Evolutionary conservation across 2,113 vertebrate species (phyloP).

Genomic region (Cheilinus undulatus): DNA sequence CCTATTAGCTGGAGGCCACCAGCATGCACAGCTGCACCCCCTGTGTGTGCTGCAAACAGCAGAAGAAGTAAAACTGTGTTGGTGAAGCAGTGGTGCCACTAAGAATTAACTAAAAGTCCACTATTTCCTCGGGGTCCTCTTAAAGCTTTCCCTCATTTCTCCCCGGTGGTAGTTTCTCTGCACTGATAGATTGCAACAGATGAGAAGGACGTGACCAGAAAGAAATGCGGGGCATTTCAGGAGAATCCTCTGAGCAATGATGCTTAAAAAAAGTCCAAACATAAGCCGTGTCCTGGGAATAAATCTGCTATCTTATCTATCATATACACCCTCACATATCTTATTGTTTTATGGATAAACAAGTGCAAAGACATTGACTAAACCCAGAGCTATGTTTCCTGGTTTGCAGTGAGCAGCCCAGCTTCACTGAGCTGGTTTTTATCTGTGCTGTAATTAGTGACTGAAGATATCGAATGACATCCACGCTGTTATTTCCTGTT

Average conservation of each 20-base stretch:
- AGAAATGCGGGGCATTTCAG: not conserved
- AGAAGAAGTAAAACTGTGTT: not conserved
- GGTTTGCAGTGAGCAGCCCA: conserved; percentile 1
- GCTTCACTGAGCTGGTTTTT: conserved; percentile 34
- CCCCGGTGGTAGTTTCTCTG: not conserved
- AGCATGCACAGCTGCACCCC: not conserved
- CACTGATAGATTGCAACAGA: conserved; percentile 32
- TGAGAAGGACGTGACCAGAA: conserved; percentile 37
- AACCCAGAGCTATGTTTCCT: conserved; percentile 30
- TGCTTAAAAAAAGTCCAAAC: conserved; percentile 10
- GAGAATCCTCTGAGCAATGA: not conserved
- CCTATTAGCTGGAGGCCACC: conserved; percentile 29
- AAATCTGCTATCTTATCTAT: not conserved
- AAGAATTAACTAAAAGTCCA: conserved; percentile 47
- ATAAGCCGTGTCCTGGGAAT: not conserved
- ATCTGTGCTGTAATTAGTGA: conserved; percentile 58
- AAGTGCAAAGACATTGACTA: conserved; percentile 4
- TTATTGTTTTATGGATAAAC: conserved; percentile 14
- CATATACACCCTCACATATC: not conserved
- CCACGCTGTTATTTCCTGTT: conserved; percentile 38
- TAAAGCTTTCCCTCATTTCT: conserved; percentile 30
- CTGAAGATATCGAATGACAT: conserved; percentile 45
- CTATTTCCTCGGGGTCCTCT: conserved; percentile 22
- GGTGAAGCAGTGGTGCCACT: conserved; percentile 25
- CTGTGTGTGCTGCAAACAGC: not conserved